These are phyloP conservation scores for Xiphophorus couchianus DNA, from an alignment of 2,113 vertebrate genomes.

Conservation along the genomic window DNA sequence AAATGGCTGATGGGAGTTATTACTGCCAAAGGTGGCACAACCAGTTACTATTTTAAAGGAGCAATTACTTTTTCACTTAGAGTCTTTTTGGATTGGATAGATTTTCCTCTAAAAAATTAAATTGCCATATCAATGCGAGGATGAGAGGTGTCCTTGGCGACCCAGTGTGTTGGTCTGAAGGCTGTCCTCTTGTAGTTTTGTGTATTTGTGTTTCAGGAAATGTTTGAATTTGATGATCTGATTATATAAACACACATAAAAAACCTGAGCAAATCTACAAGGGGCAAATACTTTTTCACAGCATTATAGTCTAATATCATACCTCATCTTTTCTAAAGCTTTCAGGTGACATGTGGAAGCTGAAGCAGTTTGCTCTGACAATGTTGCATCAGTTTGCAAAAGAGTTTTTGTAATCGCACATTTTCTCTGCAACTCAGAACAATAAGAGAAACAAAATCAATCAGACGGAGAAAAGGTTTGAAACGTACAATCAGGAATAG, in stretches of 20 bases:
- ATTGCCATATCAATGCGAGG: neutral
- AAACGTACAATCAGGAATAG: neutral
- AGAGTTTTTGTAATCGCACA: slow-evolving; percentile 1
- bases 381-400: slow-evolving; percentile 15
- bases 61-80: neutral
- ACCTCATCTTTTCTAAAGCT: neutral
- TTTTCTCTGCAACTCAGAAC: neutral
- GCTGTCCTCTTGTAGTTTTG: neutral
- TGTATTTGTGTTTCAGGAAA: neutral
- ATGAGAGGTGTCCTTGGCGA: no score
- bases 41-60: neutral
- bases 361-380: neutral
- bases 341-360: neutral
- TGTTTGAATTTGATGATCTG: no score
- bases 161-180: no score
- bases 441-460: neutral
- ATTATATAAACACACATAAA: no score
- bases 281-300: no score
- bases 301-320: neutral
- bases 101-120: neutral
- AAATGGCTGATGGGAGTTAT: no score
- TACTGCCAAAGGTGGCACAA: neutral
- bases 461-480: neutral
- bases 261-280: no score
- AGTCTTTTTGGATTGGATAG: neutral